Percentiles rank a stretch among this genome's conserved stretches.
Evolutionary conservation across 2,113 vertebrate species (phyloP).

Genomic region (Chloebia gouldiae): DNA sequence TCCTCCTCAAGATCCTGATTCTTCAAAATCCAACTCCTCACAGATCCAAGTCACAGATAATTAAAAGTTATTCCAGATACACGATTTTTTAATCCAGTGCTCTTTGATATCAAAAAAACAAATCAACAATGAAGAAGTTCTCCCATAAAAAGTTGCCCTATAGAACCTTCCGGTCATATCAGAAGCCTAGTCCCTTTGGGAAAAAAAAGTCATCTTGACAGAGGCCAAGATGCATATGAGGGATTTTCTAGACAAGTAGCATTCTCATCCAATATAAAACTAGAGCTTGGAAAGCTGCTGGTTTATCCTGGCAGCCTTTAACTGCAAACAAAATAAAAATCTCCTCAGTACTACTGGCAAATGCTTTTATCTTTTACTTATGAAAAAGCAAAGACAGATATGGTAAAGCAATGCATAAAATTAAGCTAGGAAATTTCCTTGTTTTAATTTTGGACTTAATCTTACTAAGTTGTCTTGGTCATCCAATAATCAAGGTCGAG

Average conservation of each 20-base stretch:
- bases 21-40: neutral
- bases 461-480: neutral
- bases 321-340: neutral
- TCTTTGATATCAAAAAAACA: neutral
- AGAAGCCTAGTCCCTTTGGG: neutral
- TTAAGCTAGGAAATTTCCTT: neutral
- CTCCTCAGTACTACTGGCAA: neutral
- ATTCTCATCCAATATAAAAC: neutral
- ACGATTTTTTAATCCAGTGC: neutral
- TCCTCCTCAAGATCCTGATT: neutral
- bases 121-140: neutral
- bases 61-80: neutral
- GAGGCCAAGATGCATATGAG: neutral
- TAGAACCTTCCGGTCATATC: neutral
- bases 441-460: neutral
- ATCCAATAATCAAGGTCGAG: neutral
- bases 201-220: neutral
- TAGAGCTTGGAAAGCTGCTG: neutral
- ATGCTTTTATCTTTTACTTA: neutral
- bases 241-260: neutral
- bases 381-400: fast-evolving
- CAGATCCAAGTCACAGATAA: neutral
- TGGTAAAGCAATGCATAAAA: neutral
- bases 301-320: neutral
- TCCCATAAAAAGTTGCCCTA: neutral